A percentile compares a stretch with the other conserved stretches of the same genome.
Evolutionary conservation across 2,888 invertebrate genomes (phyloP).

Genomic region (Pandemis corylana): DNA sequence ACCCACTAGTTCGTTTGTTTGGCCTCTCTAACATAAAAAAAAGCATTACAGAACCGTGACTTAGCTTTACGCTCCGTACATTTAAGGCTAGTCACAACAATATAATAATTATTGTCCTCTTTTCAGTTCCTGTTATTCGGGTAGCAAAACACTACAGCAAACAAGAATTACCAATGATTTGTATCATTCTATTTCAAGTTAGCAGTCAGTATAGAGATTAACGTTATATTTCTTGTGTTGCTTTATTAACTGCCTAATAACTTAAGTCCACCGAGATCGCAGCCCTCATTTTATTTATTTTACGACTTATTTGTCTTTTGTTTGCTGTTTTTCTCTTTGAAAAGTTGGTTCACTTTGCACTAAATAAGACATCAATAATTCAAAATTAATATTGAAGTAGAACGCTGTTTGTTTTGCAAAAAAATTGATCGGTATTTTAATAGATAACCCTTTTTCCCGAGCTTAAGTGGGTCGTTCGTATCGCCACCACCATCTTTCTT

Average conservation of each 20-base stretch:
- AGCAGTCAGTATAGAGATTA: background rate
- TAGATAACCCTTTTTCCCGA: background rate
- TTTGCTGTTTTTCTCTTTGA: background rate
- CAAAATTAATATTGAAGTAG: background rate
- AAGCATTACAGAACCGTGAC: too few relatives aligned
- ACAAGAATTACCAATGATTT: too few relatives aligned
- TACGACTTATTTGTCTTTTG: conserved; percentile 33
- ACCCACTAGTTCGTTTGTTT: too few relatives aligned
- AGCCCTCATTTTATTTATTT: conserved; percentile 23
- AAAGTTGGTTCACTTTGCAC: conserved; percentile 8
- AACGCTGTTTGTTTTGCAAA: background rate
- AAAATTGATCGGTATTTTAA: background rate
- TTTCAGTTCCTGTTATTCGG: too few relatives aligned
- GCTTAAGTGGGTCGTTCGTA: too few relatives aligned
- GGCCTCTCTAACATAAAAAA: too few relatives aligned
- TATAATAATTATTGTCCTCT: too few relatives aligned
- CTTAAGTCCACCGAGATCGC: conserved; percentile 3
- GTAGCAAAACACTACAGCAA: too few relatives aligned
- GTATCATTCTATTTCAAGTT: background rate
- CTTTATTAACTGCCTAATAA: conserved; percentile 5
- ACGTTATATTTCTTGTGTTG: background rate
- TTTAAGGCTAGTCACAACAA: too few relatives aligned
- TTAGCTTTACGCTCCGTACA: too few relatives aligned
- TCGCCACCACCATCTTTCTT: too few relatives aligned
- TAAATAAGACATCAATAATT: background rate